phyloP scores from a whole-genome alignment of 2,888 invertebrate species.

The Drosophila stalkeri region DNA sequence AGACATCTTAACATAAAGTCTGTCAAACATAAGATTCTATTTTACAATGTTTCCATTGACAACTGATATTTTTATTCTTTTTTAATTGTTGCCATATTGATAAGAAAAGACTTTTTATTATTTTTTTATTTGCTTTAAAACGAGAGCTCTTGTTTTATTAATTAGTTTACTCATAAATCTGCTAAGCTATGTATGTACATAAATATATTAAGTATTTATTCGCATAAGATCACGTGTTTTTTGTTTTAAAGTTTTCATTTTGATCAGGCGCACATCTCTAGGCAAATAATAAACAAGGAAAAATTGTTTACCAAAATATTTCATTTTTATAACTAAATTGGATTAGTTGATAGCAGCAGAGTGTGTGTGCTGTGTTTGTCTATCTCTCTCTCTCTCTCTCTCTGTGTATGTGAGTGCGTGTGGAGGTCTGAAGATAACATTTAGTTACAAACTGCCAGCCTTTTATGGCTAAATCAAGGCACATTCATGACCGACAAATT shows the following conservation, averaged over 20 bases:
- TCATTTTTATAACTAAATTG: conserved; percentile 14
- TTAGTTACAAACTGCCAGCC: neutral
- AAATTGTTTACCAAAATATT: conserved; percentile 24
- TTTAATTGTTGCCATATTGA: neutral
- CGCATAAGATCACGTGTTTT: conserved; percentile 14
- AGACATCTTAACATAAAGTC: neutral
- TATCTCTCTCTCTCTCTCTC: no score
- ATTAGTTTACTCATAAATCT: conserved; percentile 3
- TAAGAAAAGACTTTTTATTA: neutral
- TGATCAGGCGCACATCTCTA: conserved; percentile 15
- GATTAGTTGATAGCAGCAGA: conserved; percentile 32
- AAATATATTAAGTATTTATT: neutral
- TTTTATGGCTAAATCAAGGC: neutral
- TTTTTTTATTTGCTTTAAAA: neutral
- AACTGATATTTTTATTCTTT: neutral
- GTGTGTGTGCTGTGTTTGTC: neutral
- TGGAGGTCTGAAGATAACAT: conserved; percentile 26
- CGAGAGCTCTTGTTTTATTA: neutral
- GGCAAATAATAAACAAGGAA: conserved; percentile 10
- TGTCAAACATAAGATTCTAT: neutral
- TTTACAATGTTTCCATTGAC: neutral
- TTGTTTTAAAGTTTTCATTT: neutral
- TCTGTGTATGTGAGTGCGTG: neutral
- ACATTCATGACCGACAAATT: conserved; percentile 32
- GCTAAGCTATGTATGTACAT: neutral